phyloP scores from a whole-genome alignment of 2,888 invertebrate genomes.

The Drosophila algonquin region DNA sequence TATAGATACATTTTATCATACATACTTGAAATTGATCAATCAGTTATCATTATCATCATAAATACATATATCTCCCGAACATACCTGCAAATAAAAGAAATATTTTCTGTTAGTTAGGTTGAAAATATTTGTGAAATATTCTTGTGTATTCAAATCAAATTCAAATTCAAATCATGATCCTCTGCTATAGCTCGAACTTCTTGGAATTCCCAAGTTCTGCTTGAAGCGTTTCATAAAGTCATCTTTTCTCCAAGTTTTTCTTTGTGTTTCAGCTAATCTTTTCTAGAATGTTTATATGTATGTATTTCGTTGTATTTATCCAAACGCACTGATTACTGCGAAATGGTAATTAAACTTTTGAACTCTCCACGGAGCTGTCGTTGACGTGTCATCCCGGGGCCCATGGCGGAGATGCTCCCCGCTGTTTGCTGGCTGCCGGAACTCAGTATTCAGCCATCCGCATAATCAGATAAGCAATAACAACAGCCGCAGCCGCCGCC shows the following conservation, averaged over 20 bases:
- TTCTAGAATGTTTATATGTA: conserved; percentile 40
- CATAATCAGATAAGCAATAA: conserved; percentile 72
- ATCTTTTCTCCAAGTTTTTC: conserved; percentile 2
- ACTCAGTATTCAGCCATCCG: conserved; percentile 49
- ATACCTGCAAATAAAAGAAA: conserved; percentile 39
- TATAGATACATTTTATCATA: neutral
- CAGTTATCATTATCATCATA: neutral
- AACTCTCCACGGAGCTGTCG: conserved; percentile 68
- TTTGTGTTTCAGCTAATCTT: neutral
- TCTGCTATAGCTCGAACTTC: neutral
- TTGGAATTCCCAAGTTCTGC: neutral
- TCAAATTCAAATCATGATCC: neutral
- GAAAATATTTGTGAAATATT: neutral
- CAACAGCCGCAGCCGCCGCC: conserved; percentile 42
- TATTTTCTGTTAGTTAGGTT: neutral
- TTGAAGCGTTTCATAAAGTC: conserved; percentile 26
- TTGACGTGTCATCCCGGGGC: conserved; percentile 66
- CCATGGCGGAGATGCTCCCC: conserved; percentile 10
- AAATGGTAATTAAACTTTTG: conserved; percentile 82
- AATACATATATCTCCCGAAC: conserved; percentile 1
- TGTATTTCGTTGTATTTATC: conserved; percentile 36
- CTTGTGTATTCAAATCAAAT: neutral
- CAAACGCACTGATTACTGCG: conserved; percentile 63
- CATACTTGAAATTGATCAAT: neutral
- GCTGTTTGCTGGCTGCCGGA: conserved; percentile 5